A percentile compares a stretch with the other conserved stretches of the same genome.
Evolutionary conservation across 37 sponge, comb jelly and placozoan genomes (phyloP).

Genomic region (Hormiphora californensis): DNA sequence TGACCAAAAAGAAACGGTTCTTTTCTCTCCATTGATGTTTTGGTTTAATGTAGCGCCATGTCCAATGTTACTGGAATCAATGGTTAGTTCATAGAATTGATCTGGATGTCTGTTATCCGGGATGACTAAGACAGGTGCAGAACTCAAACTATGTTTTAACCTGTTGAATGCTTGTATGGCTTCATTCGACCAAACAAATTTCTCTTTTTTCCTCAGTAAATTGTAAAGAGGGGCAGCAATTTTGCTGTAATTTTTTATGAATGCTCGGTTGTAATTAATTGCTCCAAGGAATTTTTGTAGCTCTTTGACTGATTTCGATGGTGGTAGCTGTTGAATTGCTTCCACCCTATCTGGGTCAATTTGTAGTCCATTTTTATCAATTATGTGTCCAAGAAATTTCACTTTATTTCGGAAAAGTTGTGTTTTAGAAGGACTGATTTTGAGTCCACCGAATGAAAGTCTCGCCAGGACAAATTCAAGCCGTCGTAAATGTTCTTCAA

Average conservation of each 20-base stretch:
- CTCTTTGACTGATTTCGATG: not conserved
- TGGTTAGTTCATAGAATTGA: not conserved
- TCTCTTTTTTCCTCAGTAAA: not conserved
- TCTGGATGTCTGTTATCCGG: not conserved
- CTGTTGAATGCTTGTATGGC: not conserved
- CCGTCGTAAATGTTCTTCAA: not conserved
- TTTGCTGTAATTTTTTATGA: not conserved
- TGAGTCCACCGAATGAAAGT: not conserved
- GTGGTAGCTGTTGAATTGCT: not conserved
- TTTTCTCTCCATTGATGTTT: not conserved
- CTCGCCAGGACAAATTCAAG: not conserved
- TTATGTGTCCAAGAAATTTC: not conserved
- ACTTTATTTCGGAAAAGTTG: not conserved
- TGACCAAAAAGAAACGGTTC: not conserved
- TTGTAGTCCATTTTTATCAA: not conserved
- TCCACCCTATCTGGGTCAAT: not conserved
- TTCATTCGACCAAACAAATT: not conserved
- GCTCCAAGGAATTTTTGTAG: not conserved
- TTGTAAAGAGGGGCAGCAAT: constrained; percentile 2
- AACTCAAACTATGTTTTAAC: not conserved
- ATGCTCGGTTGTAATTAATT: not conserved
- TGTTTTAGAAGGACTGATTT: not conserved
- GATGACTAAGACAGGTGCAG: not conserved
- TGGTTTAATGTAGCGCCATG: not conserved
- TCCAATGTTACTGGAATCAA: not conserved